Evolutionary conservation across 2,888 invertebrate genomes (phyloP).

Genomic region (Beris chalybata): DNA sequence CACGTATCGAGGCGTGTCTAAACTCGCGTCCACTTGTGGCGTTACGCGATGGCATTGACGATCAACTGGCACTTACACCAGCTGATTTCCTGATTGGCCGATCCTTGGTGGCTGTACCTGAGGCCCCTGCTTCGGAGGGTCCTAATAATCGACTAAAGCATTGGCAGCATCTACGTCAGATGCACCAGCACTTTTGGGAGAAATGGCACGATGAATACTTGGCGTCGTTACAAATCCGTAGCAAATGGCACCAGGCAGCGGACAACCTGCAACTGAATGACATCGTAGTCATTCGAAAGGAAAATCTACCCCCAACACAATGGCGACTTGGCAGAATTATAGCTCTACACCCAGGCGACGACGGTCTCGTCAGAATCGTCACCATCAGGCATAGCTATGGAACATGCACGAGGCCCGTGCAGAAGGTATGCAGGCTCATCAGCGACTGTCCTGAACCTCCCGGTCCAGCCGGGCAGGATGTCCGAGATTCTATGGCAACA

Average conservation of each 20-base stretch:
- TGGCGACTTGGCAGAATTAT: conserved; percentile 43
- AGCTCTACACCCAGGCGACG: conserved; percentile 41
- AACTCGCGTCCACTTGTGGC: conserved; percentile 43
- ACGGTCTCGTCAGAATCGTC: conserved; percentile 41
- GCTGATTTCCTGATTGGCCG: conserved; percentile 36
- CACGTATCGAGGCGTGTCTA: conserved; percentile 43
- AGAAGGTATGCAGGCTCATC: background rate
- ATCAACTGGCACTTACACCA: conserved; percentile 34
- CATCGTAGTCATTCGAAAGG: conserved; percentile 44
- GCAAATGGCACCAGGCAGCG: conserved; percentile 29
- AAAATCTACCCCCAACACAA: conserved; percentile 40
- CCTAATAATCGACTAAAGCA: conserved; percentile 36
- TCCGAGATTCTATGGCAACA: no score
- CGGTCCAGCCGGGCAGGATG: conserved; percentile 4
- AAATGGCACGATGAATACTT: conserved; percentile 34
- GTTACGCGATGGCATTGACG: conserved; percentile 33
- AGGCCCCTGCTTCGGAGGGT: conserved; percentile 40
- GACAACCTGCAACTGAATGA: conserved; percentile 32
- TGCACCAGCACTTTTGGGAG: conserved; percentile 35
- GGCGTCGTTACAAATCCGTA: conserved; percentile 19
- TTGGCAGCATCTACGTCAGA: conserved; percentile 42
- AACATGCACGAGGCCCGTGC: background rate
- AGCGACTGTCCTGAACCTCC: background rate
- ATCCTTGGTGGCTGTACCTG: conserved; percentile 38
- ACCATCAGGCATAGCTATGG: background rate